Evolutionary conservation across 2,888 invertebrate genomes (phyloP).

Genomic region (Diabrotica balteata): DNA sequence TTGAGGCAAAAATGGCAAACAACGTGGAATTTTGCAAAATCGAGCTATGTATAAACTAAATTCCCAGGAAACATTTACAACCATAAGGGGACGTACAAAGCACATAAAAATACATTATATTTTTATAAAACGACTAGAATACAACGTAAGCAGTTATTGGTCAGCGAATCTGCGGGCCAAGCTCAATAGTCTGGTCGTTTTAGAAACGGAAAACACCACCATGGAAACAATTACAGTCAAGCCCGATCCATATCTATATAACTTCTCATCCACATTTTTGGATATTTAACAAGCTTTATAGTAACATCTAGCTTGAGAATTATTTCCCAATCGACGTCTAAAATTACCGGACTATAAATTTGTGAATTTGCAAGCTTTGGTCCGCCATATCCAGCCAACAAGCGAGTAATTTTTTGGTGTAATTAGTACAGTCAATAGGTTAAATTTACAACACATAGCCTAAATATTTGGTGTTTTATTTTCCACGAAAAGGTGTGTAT

Average conservation of each 20-base stretch:
- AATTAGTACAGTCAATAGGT: conserved; percentile 55
- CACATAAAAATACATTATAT: conserved; percentile 60
- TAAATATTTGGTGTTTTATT: conserved; percentile 50
- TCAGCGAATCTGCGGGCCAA: conserved; percentile 55
- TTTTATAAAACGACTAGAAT: conserved; percentile 61
- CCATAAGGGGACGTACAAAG: conserved; percentile 58
- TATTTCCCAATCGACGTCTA: neutral
- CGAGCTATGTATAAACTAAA: conserved; percentile 28
- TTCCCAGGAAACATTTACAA: conserved; percentile 43
- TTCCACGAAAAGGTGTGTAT: conserved; percentile 46
- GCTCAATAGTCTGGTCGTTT: conserved; percentile 29
- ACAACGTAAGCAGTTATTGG: conserved; percentile 57
- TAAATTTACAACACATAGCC: conserved; percentile 52
- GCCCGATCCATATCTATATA: too few species aligned
- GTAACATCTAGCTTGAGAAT: conserved; percentile 9
- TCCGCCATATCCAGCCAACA: conserved; percentile 61
- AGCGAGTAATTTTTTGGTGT: conserved; percentile 57
- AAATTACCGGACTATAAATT: neutral
- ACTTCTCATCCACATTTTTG: too few species aligned
- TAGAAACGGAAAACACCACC: too few species aligned
- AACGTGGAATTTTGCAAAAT: conserved; percentile 23
- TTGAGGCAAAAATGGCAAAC: conserved; percentile 16
- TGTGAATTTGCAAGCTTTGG: conserved; percentile 47
- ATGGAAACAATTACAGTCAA: too few species aligned
- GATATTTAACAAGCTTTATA: neutral